Evolutionary conservation across 2,113 vertebrate species (phyloP).

Genomic region (Charadrius vociferus): DNA sequence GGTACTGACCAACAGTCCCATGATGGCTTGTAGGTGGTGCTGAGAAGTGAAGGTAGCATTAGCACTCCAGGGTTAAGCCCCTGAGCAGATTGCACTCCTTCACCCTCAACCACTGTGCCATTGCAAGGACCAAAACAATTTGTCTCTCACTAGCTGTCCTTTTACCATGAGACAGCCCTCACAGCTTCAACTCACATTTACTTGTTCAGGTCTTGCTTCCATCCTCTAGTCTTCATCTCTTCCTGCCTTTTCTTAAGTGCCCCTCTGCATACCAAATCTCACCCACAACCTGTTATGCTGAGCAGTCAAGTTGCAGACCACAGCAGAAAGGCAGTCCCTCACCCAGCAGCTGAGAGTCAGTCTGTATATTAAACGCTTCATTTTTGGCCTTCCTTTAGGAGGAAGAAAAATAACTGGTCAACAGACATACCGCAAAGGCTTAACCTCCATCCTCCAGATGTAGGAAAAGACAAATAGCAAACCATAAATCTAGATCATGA

Average conservation of each 20-base stretch:
- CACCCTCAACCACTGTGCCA: background rate
- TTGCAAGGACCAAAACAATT: background rate
- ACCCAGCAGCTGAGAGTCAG: background rate
- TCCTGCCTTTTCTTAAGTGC: background rate
- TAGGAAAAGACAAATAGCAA: background rate
- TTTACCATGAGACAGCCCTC: background rate
- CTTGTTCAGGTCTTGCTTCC: background rate
- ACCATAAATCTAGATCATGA: background rate
- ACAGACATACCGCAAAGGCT: background rate
- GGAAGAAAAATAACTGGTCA: background rate
- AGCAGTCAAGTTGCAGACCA: background rate
- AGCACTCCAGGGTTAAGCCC: background rate
- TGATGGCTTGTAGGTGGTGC: background rate
- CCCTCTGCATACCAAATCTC: background rate
- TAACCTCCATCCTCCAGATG: background rate
- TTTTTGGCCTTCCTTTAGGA: background rate
- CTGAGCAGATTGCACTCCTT: background rate
- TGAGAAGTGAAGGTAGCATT: background rate
- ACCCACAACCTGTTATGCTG: background rate
- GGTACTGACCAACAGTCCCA: background rate
- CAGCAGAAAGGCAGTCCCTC: background rate
- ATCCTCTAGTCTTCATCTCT: background rate
- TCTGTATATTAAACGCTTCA: background rate
- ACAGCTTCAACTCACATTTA: background rate
- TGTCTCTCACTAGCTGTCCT: background rate